Evolutionary conservation across 2,113 vertebrate species (phyloP).

Genomic region (Nycticebus coucang): DNA sequence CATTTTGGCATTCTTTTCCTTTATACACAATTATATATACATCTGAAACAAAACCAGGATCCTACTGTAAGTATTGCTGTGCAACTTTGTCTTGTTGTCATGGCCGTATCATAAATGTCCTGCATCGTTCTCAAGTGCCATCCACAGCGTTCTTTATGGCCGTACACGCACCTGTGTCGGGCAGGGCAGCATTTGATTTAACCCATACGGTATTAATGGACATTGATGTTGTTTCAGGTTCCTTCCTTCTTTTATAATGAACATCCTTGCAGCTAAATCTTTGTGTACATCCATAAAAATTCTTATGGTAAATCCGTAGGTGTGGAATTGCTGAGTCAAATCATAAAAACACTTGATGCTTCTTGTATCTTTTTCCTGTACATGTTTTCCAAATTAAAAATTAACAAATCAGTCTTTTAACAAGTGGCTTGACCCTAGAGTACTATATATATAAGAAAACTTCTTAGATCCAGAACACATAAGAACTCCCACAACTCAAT

Average conservation of each 20-base stretch:
- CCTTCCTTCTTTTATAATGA: neutral
- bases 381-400: slow-evolving; percentile 8
- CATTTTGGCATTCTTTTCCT: neutral
- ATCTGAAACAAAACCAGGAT: neutral
- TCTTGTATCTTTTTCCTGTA: neutral
- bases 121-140: rapidly evolving
- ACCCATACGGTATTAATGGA: neutral
- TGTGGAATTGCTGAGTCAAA: neutral
- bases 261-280: neutral
- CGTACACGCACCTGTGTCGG: neutral
- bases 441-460: neutral
- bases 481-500: neutral
- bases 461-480: neutral
- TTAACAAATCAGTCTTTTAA: neutral
- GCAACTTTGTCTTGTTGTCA: neutral
- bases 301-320: neutral
- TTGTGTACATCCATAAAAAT: neutral
- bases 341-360: neutral
- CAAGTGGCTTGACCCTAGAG: neutral
- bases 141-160: neutral
- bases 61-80: neutral
- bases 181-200: neutral
- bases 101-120: neutral
- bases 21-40: neutral
- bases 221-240: neutral